Evolutionary conservation across 2,888 invertebrate species (phyloP).

Genomic region (Drosophila trichaetosa): DNA sequence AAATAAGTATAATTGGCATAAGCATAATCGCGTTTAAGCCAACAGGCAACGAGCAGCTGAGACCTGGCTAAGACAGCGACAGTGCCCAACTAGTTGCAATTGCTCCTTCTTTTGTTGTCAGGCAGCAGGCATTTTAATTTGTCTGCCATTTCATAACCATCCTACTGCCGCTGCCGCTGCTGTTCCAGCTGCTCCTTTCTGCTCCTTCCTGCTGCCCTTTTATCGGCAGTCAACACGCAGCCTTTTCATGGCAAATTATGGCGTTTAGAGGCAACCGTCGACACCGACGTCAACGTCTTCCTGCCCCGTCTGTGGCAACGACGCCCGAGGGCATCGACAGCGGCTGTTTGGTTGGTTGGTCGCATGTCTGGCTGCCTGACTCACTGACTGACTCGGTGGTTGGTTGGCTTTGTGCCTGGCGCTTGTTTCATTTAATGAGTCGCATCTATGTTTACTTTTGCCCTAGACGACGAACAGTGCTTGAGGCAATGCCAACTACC

Average conservation of each 20-base stretch:
- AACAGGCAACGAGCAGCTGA: slow-evolving; percentile 55
- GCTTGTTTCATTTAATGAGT: slow-evolving; percentile 77
- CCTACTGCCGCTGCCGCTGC: slow-evolving; percentile 16
- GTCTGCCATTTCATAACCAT: slow-evolving; percentile 52
- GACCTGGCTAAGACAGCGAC: slow-evolving; percentile 50
- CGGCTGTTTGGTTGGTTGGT: slow-evolving; percentile 38
- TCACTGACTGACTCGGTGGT: slow-evolving; percentile 14
- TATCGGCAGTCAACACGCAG: slow-evolving; percentile 78
- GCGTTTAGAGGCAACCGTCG: slow-evolving; percentile 62
- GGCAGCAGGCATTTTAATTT: slow-evolving; percentile 74
- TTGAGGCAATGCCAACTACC: slow-evolving; percentile 29
- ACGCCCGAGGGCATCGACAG: slow-evolving; percentile 41
- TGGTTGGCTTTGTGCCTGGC: slow-evolving; percentile 46
- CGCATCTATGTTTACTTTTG: slow-evolving; percentile 76
- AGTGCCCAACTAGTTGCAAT: slow-evolving; percentile 64
- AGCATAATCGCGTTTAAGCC: slow-evolving; percentile 83
- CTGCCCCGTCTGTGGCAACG: slow-evolving; percentile 32
- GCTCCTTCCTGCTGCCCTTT: slow-evolving; percentile 50
- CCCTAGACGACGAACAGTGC: slow-evolving; percentile 66
- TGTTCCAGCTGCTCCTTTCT: background rate
- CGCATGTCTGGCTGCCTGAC: slow-evolving; percentile 16
- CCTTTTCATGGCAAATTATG: slow-evolving; percentile 79
- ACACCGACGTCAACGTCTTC: slow-evolving; percentile 19
- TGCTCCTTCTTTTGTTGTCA: slow-evolving; percentile 53
- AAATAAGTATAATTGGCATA: slow-evolving; percentile 83